Evolutionary conservation across 2,797 vertebrate species (phyloP), one percentile per base, ranked within the genome.

Genomic region (Anas bahamensis): DNA sequence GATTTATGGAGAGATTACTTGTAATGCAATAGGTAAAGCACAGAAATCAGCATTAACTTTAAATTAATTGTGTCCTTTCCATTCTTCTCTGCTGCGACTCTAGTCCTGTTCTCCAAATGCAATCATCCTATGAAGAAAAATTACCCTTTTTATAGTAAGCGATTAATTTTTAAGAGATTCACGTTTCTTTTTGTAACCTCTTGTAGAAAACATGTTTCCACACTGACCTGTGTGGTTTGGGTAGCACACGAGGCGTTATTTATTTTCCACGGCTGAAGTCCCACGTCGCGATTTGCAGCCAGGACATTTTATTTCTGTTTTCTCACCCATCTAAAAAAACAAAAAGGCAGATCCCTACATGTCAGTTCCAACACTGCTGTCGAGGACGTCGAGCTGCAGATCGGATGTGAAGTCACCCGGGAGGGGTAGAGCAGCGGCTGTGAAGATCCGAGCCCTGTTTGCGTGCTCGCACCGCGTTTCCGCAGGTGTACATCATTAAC

Each of bases 401-500:
- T 22, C 0, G 2, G 19, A 4, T 7, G 24, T 19, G 63, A 23
- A 50, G 78, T 29, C 1, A 0, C 69, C 56, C 28, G 0, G 44
- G 3, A 2, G 52, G 6, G 3, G 46, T 22, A 7, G n/a, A 13
- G 11, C 69, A 55, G 81, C 22, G 70, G 86, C 41, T 13, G 33
- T 1, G 5, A 29, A 18, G 61, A 53, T 28, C 46, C 56, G 73
- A 56, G 81, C 86, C 61, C 6, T 50, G 52, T 76, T 80, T 59
- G 23, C 50, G 33, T 61, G 0, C 9, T 85, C 61, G 17, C 69
- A 33, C 16, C 52, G 1, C 1, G 83, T 93, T 77, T 39, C 3
- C 22, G 0, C 26, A 44, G 59, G 7, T 59, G 35, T 39, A 73
- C 55, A 13, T 87, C 74, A 33, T 22, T 31, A 69, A 0, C 33